These are phyloP conservation scores for Cephonodes hylas DNA, from an alignment of 2,888 invertebrate genomes.

Conservation along the genomic window DNA sequence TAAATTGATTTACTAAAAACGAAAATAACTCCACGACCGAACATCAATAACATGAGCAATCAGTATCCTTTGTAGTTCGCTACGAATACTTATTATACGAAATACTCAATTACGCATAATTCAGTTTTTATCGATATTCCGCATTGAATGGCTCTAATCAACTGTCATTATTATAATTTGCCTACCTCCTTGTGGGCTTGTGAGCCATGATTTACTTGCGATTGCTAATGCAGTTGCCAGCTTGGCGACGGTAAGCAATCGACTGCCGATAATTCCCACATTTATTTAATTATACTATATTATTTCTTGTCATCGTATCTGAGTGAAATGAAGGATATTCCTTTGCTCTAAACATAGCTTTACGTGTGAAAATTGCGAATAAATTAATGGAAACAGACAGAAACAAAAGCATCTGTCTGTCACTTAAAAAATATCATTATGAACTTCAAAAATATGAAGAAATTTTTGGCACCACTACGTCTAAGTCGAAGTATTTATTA, in stretches of 20 bases:
- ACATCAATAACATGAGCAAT: not conserved
- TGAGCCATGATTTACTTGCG: not conserved
- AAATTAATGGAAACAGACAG: too few species aligned
- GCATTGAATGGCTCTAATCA: conserved; percentile 9
- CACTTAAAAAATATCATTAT: too few species aligned
- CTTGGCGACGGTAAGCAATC: not conserved
- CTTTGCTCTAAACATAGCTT: too few species aligned
- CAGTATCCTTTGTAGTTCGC: not conserved
- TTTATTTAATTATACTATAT: not conserved
- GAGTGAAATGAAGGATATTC: too few species aligned
- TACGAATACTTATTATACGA: not conserved
- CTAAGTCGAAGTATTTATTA: too few species aligned
- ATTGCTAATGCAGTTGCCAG: not conserved
- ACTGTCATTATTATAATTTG: conserved; percentile 7
- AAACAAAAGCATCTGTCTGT: too few species aligned
- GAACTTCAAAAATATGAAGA: too few species aligned
- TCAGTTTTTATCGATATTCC: not conserved
- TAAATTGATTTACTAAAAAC: not conserved
- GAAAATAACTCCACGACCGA: not conserved
- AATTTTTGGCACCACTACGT: too few species aligned
- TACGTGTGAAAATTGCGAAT: too few species aligned
- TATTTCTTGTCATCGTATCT: not conserved
- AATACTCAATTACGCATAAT: conserved; percentile 6
- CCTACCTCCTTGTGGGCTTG: not conserved
- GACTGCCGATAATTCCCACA: not conserved